phyloP scores from a whole-genome alignment of 1,140 invertebrate species.

The Drosophila elegans region DNA sequence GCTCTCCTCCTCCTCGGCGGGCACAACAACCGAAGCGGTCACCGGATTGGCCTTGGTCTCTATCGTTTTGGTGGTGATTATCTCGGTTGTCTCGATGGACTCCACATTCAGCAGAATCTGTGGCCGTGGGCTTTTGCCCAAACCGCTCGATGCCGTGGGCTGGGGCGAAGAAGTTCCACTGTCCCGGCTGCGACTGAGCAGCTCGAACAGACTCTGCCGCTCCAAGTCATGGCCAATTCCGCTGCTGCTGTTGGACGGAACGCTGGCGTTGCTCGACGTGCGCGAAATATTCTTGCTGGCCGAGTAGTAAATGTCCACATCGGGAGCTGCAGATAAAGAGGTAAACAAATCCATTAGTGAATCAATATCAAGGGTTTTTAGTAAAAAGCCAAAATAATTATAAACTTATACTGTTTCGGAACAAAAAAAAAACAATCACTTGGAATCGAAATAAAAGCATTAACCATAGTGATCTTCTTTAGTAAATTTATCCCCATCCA shows the following conservation, averaged over 20 bases:
- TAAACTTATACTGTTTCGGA: too few species aligned
- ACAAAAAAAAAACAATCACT: too few species aligned
- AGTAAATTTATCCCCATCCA: too few species aligned
- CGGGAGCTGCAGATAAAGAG: constrained; percentile 45
- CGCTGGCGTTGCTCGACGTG: constrained; percentile 82
- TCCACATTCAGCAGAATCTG: constrained; percentile 79
- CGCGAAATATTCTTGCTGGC: constrained; percentile 81
- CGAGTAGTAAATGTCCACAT: constrained; percentile 76
- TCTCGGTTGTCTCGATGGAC: constrained; percentile 81
- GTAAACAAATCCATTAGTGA: not conserved
- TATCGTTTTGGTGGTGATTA: constrained; percentile 79
- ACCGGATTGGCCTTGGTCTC: constrained; percentile 59
- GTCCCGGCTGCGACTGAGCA: constrained; percentile 72
- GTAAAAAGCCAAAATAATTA: too few species aligned
- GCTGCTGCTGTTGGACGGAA: constrained; percentile 78
- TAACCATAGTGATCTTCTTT: too few species aligned
- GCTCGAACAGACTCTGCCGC: constrained; percentile 62
- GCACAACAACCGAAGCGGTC: constrained; percentile 10
- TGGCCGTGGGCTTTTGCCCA: constrained; percentile 61
- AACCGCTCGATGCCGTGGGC: constrained; percentile 50
- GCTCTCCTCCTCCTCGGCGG: constrained; percentile 73
- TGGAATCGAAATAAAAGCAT: too few species aligned
- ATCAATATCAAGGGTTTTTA: not conserved
- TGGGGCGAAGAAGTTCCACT: constrained; percentile 84
- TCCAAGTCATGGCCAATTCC: constrained; percentile 66